Evolutionary conservation across 2,113 vertebrate species (phyloP), one percentile per base, ranked within the genome.

Genomic region (Halichoerus grypus): DNA sequence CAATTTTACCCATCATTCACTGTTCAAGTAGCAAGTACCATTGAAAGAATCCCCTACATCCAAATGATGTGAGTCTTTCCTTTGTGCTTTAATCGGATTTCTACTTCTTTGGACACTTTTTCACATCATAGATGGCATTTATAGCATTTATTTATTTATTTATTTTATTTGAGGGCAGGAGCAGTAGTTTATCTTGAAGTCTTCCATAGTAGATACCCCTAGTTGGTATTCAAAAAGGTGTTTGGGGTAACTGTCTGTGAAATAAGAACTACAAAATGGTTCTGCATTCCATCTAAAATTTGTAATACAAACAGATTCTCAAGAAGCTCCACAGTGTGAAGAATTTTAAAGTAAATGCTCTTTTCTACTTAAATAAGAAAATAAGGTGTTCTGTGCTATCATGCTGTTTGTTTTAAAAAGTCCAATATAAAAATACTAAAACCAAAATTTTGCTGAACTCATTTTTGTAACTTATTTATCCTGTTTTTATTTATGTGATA

Each of bases 361-460:
- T 88, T 91, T 95, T 95, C 92, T 49, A 69, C 19, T 88, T 88
- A 84, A 49, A 85, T 24, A 77, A 65, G 11, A 95, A 92, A 69
- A 82, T 76, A 16, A 90, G 28, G 1, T 95, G 7, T 63, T 87
- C 61, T 39, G 14, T 55, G 10, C 19, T 88, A 49, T 31, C 96
- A 19, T 87, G 12, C 24, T 26, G 59, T 95, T 96, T 69, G 9
- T 94, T 92, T 74, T 15, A 90, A 84, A 80, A 79, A 51, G 10
- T 53, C 21, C 67, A 59, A 18, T 74, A 80, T 49, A 59, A 91
- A 93, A 92, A 22, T 93, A 77, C 21, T 76, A 94, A 61, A 9
- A 89, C 72, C 18, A 95, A 77, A 13, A 63, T 94, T 95, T 80
- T 81, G 22, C 79, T 77, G 72, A 97, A 55, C 21, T 95, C 4